Percentiles rank a stretch among this genome's conserved stretches.
Conservation (phyloP, 2,797 vertebrate genomes). For the Sorex maritimensis region DNA sequence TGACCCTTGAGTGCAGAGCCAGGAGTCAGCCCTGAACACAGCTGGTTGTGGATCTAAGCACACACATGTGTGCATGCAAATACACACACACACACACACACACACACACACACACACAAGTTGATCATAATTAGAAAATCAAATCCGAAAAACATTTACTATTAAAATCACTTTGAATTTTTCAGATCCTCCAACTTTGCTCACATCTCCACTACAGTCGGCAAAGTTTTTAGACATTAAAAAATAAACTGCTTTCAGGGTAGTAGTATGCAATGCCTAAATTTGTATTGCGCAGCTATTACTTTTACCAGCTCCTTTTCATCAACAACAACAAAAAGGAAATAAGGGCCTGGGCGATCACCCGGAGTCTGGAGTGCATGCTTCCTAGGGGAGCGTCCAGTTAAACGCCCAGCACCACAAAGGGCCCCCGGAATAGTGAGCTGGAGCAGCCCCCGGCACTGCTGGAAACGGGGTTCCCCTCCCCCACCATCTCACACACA, state of each 20-base stretch:
- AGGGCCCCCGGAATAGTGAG: too few species aligned
- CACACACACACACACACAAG: neutral
- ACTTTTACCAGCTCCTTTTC: constrained; percentile 46
- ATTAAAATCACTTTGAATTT: constrained; percentile 54
- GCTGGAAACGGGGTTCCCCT: too few species aligned
- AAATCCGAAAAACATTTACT: constrained; percentile 27
- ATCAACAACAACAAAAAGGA: neutral
- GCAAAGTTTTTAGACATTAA: constrained; percentile 58
- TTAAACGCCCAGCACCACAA: too few species aligned
- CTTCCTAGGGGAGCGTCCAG: too few species aligned
- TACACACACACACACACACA: too few species aligned
- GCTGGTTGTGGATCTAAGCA: too few species aligned
- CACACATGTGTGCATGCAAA: too few species aligned
- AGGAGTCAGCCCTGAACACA: too few species aligned
- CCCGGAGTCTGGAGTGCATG: too few species aligned
- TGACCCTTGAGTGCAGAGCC: too few species aligned
- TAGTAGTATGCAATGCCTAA: neutral
- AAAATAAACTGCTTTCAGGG: constrained; percentile 25
- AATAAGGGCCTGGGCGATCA: neutral
- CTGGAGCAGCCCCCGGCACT: too few species aligned
- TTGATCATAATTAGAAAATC: constrained; percentile 57
- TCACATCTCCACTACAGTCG: constrained; percentile 9
- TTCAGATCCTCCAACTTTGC: constrained; percentile 13
- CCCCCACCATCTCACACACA: too few species aligned
- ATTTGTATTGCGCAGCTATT: constrained; percentile 58